These are phyloP conservation scores for Sitta carolinensis DNA, from an alignment of 2,797 vertebrate species.

Conservation along the genomic window DNA sequence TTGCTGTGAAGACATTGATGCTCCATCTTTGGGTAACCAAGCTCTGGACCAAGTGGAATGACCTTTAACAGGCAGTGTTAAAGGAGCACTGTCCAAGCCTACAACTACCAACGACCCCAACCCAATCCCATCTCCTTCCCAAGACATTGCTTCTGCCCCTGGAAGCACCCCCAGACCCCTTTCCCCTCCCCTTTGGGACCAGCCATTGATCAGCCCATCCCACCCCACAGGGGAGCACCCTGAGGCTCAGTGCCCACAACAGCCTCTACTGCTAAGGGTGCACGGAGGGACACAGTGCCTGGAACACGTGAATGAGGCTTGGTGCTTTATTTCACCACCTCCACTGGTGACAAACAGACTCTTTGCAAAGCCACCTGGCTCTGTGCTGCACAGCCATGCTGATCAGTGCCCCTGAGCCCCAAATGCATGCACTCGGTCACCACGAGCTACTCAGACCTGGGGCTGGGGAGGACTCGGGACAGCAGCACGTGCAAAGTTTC, in stretches of 20 bases:
- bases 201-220: neutral
- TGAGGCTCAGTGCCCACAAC: fast-evolving
- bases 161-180: neutral
- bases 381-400: neutral
- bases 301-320: neutral
- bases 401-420: neutral
- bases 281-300: fast-evolving
- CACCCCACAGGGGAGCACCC: neutral
- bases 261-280: neutral
- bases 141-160: neutral
- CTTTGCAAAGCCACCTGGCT: neutral
- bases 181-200: neutral
- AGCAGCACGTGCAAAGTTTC: slow-evolving; percentile 13
- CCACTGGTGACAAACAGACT: neutral
- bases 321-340: neutral
- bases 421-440: fast-evolving
- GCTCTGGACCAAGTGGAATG: neutral
- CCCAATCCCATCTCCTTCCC: neutral
- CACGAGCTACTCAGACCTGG: fast-evolving
- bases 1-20: fast-evolving
- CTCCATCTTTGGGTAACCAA: neutral
- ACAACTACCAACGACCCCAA: neutral
- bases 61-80: neutral
- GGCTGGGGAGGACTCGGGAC: neutral
- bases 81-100: neutral